A percentile compares a stretch with the other conserved stretches of the same genome.
Conservation (phyloP, 1,140 invertebrate genomes). For the Antheraea mylitta region DNA sequence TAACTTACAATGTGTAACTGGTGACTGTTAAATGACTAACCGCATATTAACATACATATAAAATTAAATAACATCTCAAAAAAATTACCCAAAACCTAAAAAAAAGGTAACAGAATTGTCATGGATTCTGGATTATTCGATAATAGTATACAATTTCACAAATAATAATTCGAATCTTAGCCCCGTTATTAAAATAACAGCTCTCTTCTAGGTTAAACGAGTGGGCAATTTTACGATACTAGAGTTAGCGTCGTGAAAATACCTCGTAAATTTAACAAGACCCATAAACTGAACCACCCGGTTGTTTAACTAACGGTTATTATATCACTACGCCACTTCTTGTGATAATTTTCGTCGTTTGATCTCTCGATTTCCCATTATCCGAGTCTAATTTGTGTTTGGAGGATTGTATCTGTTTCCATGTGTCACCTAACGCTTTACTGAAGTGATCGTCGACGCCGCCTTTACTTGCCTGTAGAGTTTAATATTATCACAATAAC, state of each 20-base stretch:
- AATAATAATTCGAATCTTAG: conserved; percentile 15
- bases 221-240: conserved; percentile 65
- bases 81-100: conserved; percentile 42
- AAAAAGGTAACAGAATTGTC: conserved; percentile 64
- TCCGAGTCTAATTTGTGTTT: conserved; percentile 39
- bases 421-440: conserved; percentile 96
- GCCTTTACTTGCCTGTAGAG: conserved; percentile 34
- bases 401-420: conserved; percentile 88
- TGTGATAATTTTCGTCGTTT: conserved; percentile 67
- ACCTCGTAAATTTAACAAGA: conserved; percentile 58
- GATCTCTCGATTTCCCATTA: conserved; percentile 56
- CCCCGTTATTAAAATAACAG: conserved; percentile 38
- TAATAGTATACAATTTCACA: conserved; percentile 15
- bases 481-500: too few relatives aligned
- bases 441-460: conserved; percentile 97
- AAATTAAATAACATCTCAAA: conserved; percentile 40
- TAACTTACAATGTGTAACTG: conserved; percentile 70
- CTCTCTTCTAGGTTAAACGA: conserved; percentile 52
- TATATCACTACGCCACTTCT: conserved; percentile 74
- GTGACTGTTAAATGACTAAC: conserved; percentile 73
- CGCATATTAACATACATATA: conserved; percentile 31
- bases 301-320: conserved; percentile 32
- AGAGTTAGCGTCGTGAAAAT: conserved; percentile 48
- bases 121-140: conserved; percentile 40
- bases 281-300: conserved; percentile 49